Evolutionary conservation across 1,140 invertebrate species (phyloP), one percentile per base, ranked within the genome.

Genomic region (Ips nitidus): DNA sequence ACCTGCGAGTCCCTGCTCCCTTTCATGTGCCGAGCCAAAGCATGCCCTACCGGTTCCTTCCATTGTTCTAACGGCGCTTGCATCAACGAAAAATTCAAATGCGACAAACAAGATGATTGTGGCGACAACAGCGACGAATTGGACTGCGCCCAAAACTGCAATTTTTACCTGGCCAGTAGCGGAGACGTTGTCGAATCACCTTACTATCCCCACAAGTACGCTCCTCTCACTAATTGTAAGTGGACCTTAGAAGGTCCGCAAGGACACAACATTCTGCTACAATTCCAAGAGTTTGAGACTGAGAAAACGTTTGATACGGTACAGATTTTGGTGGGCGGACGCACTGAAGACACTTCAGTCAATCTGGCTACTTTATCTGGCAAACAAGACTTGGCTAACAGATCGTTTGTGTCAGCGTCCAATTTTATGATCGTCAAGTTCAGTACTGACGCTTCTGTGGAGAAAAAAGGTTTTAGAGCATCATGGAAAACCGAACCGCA

Each of bases 381-480:
- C 66, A 90, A 92, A 81, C 88, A 92, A 80, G 90, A 94, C 78
- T 79, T 94, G 59, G 88, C 90, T 52, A 91, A 87, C 67, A 91
- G 91, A 77, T 87, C 93, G 2, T 97, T 93, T 80, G 93, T 95
- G 2, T 97, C 95, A 1, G 95, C 94, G 22, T 96, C 94, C 8
- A 98, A 98, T 81, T 97, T 98, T 74, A 98, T 99, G 94, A 96
- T 98, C 66, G 89, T 99, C 69, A 97, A 97, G 81, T 98, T 98
- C 83, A 93, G 92, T 73, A 93, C 94, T 0, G 97, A 98, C 80
- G 91, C 90, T 6, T 92, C 93, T 2, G 94, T 97, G 39, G 95
- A 98, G 83, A 91, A 91, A 72, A 94, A 95, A 84, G 95, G 95
- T 61, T 98, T 98, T 81, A 88, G 93, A 52, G 93, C 93, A 53